Percentiles rank a stretch among this genome's conserved stretches.
Conservation (phyloP, 64 coral and sea anemone species). For the Montipora cactus region DNA sequence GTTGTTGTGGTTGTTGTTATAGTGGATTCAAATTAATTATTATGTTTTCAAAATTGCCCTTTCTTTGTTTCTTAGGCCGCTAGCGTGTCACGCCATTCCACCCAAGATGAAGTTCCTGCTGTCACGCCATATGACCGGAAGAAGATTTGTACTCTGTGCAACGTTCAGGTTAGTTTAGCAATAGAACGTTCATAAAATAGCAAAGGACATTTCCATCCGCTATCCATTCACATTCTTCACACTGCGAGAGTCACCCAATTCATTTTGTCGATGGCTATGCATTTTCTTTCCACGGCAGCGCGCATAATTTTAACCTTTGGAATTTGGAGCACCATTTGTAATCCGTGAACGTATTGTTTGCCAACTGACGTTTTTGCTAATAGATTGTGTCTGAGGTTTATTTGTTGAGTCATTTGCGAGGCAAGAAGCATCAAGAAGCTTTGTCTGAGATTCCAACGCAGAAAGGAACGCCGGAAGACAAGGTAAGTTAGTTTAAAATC, state of each 20-base stretch:
- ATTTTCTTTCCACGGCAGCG: background rate
- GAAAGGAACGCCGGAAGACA: constrained; percentile 65
- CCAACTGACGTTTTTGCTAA: background rate
- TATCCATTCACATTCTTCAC: no score
- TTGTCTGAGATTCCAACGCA: constrained; percentile 70
- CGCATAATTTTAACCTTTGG: background rate
- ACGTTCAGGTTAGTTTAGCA: constrained; percentile 76
- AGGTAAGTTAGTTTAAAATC: constrained; percentile 4
- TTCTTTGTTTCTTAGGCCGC: constrained; percentile 68
- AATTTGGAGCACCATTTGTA: no score
- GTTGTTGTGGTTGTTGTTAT: no score
- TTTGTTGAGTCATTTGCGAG: constrained; percentile 94
- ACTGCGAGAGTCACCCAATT: no score
- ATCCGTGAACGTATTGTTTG: background rate
- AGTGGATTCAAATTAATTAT: no score
- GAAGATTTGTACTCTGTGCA: constrained; percentile 94
- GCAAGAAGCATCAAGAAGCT: constrained; percentile 89
- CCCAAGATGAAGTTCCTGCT: constrained; percentile 94
- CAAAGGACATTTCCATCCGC: no score
- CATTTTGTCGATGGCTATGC: no score
- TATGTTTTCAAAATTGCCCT: background rate
- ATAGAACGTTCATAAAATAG: no score
- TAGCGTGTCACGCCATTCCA: constrained; percentile 93
- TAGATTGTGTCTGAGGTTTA: constrained; percentile 99
- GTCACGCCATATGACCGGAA: constrained; percentile 97